Evolutionary conservation across 1,140 invertebrate genomes (phyloP).

Genomic region (Spodoptera frugiperda): DNA sequence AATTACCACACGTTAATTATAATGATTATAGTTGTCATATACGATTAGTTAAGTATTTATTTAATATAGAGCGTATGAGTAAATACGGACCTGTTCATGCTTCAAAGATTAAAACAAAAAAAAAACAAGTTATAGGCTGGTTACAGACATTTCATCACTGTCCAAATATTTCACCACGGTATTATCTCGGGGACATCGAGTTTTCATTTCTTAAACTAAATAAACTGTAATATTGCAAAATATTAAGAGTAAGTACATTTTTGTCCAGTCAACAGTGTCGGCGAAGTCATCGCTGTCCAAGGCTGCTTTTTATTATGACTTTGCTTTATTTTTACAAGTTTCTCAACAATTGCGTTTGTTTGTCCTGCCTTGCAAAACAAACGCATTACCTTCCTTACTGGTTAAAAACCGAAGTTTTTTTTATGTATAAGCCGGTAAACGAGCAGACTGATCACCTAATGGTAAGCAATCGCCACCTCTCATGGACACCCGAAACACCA

Average conservation of each 20-base stretch:
- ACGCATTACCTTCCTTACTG: no score
- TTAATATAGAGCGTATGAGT: no score
- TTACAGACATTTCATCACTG: conserved; percentile 12
- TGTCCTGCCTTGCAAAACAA: neutral
- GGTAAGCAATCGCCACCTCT: no score
- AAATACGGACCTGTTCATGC: neutral
- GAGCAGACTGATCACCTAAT: no score
- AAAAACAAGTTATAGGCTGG: neutral
- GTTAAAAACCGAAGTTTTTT: no score
- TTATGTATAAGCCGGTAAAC: no score
- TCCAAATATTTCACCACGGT: conserved; percentile 1
- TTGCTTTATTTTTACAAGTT: neutral
- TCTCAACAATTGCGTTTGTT: neutral
- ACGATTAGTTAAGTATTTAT: no score
- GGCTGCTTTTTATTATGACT: conserved; percentile 28
- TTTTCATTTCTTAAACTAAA: conserved; percentile 32
- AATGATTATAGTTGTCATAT: no score
- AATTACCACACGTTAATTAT: no score
- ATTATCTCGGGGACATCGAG: conserved; percentile 16
- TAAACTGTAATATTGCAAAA: conserved; percentile 33
- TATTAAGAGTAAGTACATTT: conserved; percentile 13
- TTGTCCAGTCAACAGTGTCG: conserved; percentile 21
- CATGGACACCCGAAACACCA: no score
- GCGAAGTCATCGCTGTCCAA: conserved; percentile 2
- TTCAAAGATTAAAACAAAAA: neutral